Percentiles rank a stretch among this genome's conserved stretches.
Conservation (phyloP, 2,113 vertebrate genomes). For the Haliaeetus leucogaster region DNA sequence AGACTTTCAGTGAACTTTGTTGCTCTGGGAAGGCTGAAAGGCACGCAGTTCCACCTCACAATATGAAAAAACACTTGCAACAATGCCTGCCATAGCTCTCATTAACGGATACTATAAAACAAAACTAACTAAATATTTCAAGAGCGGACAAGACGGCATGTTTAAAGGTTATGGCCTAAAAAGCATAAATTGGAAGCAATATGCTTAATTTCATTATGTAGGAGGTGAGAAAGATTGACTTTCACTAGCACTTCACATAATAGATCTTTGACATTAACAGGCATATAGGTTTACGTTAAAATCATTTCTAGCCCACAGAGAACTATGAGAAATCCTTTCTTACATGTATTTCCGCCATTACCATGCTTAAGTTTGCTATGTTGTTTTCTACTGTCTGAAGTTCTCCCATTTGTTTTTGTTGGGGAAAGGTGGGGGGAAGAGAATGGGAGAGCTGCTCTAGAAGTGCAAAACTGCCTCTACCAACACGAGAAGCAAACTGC, state of each 20-base stretch:
- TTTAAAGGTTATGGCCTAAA: neutral
- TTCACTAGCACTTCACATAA: neutral
- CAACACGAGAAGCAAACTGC: neutral
- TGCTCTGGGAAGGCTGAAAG: neutral
- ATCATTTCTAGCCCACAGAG: neutral
- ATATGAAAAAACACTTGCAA: neutral
- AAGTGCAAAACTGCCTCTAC: neutral
- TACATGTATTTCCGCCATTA: neutral
- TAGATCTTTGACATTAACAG: neutral
- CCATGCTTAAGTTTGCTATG: neutral
- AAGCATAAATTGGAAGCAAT: neutral
- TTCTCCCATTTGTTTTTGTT: neutral
- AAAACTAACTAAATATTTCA: neutral
- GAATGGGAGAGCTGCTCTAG: neutral
- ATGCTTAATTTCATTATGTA: neutral
- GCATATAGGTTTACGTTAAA: neutral
- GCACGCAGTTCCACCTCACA: neutral
- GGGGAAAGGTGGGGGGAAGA: fast-evolving
- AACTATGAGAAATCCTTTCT: neutral
- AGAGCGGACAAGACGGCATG: fast-evolving
- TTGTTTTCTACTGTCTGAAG: neutral
- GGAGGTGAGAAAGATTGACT: neutral
- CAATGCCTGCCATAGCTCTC: neutral
- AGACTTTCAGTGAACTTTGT: neutral
- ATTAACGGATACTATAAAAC: neutral